Evolutionary conservation across 2,797 vertebrate species (phyloP), one percentile per base, ranked within the genome.

Genomic region (Nannoperca obscura): DNA sequence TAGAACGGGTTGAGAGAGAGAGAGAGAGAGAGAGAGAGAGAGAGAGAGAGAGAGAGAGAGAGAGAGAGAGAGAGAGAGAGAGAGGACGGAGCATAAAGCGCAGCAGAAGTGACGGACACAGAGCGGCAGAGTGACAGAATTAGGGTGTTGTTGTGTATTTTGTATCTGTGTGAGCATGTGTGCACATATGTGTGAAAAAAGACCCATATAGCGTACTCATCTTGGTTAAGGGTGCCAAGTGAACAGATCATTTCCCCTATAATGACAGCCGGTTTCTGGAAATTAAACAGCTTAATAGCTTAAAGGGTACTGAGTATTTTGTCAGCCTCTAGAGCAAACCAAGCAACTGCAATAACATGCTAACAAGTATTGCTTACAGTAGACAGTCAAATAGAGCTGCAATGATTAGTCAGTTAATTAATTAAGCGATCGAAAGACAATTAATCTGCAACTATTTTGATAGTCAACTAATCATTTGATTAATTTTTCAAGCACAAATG

Each of bases 121-220:
- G 47, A 89, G 86, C 94, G 87, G 66, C 46, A 74, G 75, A 47
- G 78, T 89, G 94, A 94, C 92, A 94, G 88, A 93, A 86, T 88
- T 27, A 80, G 92, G 91, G 76, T 91, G 85, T 66, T 76, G 76
- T 47, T 77, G 61, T 64, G 40, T 76, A 22, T 62, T 84, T 58
- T 73, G 40, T 50, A 64, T 55, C 20, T 49, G 30, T 65, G 66
- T 52, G 59, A 38, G 49, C 52, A 49, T 74, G 42, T 85, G 69
- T 62, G 69, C 80, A 24, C 42, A 67, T 27, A 68, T 70, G 69
- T 78, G 74, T 71, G 40, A 70, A 83, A 67, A 54, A 22, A 40
- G 12, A 46, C 19, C 13, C 5, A 24, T 53, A 20, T 7, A 72
- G 46, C 19, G 34, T 13, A 36, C 10, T 17, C 8, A 11, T 61